Conservation (phyloP, 2,888 invertebrate species). For the Anoncus sp. region DNA sequence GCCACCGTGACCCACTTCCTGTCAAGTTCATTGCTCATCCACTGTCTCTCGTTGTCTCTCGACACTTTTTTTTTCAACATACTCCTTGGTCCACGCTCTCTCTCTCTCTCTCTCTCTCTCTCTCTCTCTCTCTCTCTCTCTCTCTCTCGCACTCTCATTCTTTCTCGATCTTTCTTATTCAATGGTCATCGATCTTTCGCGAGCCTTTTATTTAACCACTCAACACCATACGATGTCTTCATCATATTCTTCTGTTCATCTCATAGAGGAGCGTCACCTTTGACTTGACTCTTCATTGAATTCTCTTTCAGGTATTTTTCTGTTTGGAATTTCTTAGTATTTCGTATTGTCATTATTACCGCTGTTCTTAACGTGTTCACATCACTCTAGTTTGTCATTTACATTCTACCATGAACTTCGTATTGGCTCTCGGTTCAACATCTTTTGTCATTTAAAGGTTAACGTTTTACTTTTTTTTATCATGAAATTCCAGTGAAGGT, state of each 20-base stretch:
- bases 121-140: constrained; percentile 8
- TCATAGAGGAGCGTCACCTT: not conserved
- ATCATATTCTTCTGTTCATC: not conserved
- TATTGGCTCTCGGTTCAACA: not conserved
- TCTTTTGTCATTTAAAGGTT: not conserved
- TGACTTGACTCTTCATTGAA: not conserved
- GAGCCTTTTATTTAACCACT: not conserved
- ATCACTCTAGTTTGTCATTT: not conserved
- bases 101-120: constrained; percentile 18
- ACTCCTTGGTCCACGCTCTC: constrained; percentile 23
- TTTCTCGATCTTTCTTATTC: not conserved
- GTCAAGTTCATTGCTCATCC: constrained; percentile 82
- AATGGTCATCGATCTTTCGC: constrained; percentile 17
- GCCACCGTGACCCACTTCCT: constrained; percentile 80
- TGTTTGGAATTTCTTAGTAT: not conserved
- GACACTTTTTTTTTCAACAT: constrained; percentile 8
- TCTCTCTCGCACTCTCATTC: constrained; percentile 32
- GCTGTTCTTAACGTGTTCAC: not conserved
- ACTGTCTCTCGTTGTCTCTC: constrained; percentile 65
- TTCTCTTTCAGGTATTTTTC: not conserved
- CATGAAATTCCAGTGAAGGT: not conserved
- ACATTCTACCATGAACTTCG: not conserved
- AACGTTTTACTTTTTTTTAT: not conserved
- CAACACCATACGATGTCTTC: not conserved
- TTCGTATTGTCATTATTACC: not conserved